phyloP scores from a whole-genome alignment of 1,140 invertebrate genomes.

The Adelges cooleyi region DNA sequence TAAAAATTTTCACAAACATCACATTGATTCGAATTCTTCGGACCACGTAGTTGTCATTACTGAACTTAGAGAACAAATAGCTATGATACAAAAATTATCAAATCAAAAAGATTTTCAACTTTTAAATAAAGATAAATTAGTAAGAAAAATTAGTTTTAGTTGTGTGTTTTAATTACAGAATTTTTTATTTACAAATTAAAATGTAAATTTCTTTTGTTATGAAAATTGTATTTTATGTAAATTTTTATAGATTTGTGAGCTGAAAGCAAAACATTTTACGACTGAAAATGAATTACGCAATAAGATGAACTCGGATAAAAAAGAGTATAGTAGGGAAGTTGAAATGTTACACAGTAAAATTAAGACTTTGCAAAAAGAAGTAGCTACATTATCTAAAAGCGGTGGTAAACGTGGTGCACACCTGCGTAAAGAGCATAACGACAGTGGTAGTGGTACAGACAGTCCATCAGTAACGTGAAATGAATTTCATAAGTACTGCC shows the following conservation, averaged over 20 bases:
- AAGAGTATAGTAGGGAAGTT: constrained; percentile 67
- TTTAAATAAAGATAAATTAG: constrained; percentile 81
- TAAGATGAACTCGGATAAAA: constrained; percentile 70
- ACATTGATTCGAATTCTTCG: constrained; percentile 69
- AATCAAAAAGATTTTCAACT: constrained; percentile 73
- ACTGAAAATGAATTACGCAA: constrained; percentile 70
- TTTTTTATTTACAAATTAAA: neutral
- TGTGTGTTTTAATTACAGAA: neutral
- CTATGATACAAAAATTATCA: constrained; percentile 80
- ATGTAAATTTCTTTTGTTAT: no score
- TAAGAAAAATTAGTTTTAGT: constrained; percentile 38
- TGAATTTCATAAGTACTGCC: neutral
- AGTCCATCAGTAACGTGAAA: constrained; percentile 44
- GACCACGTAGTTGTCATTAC: constrained; percentile 91
- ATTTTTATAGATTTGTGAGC: constrained; percentile 67
- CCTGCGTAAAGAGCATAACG: constrained; percentile 27
- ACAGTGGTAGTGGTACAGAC: constrained; percentile 60
- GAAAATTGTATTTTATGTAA: no score
- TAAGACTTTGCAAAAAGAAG: constrained; percentile 64
- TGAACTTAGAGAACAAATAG: constrained; percentile 86
- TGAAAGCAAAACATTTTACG: constrained; percentile 84
- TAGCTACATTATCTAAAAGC: constrained; percentile 69
- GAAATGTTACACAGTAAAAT: constrained; percentile 66
- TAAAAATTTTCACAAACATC: constrained; percentile 35
- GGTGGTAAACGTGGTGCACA: constrained; percentile 50